A percentile compares a stretch with the other conserved stretches of the same genome.
These are phyloP conservation scores for Ostrea edulis DNA, from an alignment of 1,140 invertebrate species.

Conservation along the genomic window DNA sequence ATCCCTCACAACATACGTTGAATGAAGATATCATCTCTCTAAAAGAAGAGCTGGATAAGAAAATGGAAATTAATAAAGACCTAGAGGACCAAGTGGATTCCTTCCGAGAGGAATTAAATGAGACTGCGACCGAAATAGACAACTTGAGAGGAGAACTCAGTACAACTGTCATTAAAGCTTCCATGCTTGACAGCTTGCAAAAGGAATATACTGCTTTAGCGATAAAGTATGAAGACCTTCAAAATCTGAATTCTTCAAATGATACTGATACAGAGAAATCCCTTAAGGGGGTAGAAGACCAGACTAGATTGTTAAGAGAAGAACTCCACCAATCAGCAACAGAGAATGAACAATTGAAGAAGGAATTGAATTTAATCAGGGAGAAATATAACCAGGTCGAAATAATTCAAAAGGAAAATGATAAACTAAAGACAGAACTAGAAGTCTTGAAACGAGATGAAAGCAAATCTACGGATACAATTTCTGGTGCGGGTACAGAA, in stretches of 20 bases:
- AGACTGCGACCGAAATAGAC: neutral
- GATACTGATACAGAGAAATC: neutral
- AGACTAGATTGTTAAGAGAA: neutral
- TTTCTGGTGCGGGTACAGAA: neutral
- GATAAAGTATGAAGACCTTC: neutral
- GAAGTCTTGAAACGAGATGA: neutral
- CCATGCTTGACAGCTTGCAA: neutral
- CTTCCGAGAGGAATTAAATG: neutral
- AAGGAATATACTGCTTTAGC: neutral
- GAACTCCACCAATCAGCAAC: neutral
- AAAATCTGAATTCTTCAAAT: neutral
- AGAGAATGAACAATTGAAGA: neutral
- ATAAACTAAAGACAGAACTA: neutral
- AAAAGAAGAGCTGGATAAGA: slow-evolving; percentile 10
- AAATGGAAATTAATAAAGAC: neutral
- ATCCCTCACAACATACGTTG: neutral
- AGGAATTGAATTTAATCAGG: neutral
- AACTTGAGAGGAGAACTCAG: neutral
- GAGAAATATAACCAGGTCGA: neutral
- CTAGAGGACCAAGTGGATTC: neutral
- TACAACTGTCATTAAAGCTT: neutral
- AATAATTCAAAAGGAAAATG: neutral
- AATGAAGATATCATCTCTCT: neutral
- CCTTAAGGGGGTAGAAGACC: neutral
- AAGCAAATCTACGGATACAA: neutral